Evolutionary conservation across 2,797 vertebrate species (phyloP), one percentile per base, ranked within the genome.

Genomic region (Spondyliosoma cantharus): DNA sequence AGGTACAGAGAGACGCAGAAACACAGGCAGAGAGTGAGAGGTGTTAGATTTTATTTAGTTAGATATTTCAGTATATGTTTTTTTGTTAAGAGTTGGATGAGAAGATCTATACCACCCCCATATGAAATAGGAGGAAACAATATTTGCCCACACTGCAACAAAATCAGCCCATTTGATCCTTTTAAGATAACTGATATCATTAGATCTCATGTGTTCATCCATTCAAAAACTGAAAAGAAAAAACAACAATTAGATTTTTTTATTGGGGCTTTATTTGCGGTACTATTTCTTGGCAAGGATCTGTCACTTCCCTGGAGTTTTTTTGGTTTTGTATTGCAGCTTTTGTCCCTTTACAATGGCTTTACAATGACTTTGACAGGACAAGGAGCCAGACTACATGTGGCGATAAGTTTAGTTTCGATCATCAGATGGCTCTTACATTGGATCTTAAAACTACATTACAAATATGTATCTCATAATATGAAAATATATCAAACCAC

Each of bases 1-100:
- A 94, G 77, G 60, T n/a, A 76, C 50, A 56, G 27, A 60, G 49
- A 83, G 48, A 80, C 6, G n/a, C 6, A 37, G 59, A 73, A 17
- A 70, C 5, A 29, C 20, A 59, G 1, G 12, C 5, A 42, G 76
- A 56, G 54, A 69, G 46, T 11, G 25, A 16, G 20, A 20, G 15
- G 2, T 3, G 8, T 56, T 59, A 22, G 37, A 60, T 82, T 74
- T 80, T 78, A 76, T 81, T 81, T 78, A 24, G 8, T 62, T 78
- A 48, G 37, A 79, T 48, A 73, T 75, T 75, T 76, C 25, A 37
- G 24, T 15, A 75, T 81, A 83, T 0, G 1, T 9, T 16, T 4
- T 54, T 85, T 72, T 74, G 16, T 3, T 63, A 62, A 32, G 61
- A 53, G 48, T 49, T 67, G 48, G 16, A 43, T 50, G 13, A 49